Evolutionary conservation across 2,888 invertebrate species (phyloP), one percentile per base, ranked within the genome.

Genomic region (Lucinisca nassula): DNA sequence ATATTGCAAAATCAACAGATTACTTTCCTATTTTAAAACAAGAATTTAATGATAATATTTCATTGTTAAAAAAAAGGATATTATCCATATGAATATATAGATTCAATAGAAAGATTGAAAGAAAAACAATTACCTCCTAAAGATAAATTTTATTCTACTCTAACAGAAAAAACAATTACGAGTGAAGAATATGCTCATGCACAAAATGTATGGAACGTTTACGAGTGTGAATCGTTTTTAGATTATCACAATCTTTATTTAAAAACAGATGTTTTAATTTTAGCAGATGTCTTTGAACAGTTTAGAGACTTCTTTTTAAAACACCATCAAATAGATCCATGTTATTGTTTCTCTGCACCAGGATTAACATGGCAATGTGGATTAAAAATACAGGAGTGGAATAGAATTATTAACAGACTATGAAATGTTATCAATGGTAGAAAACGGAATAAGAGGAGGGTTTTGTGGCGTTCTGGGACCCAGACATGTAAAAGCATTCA

Each of bases 321-420:
- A 70, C 85, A 84, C 58, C 93, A 94, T 84, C 76, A 91, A 70
- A 82, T 95, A 72, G 95, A 95, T 82, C 93, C 93, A 12, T 87
- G 90, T 55, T 84, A 89, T 21, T 95, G 93, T 85, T 95, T 86
- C 61, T 95, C 94, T 14, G 79, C 86, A 79, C 95, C 95, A 10
- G 93, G 94, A 32, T 83, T 95, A 14, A 90, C 79, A 17, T 90
- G 90, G 90, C 74, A 82, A 32, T 79, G 88, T 8, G 70, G 79
- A 73, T 27, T 87, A 27, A 89, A 67, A 85, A 76, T 55, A 73
- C 82, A 14, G 77, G 82, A 17, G 89, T 88, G 2, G 79, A 80
- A 1, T 89, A 45, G 82, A 89, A 45, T 67, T 89, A 17, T 67
- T 89, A 21, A 89, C 87, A 14, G 85, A 87, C 74, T 51, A 83